Conservation (phyloP, 37 sponge, comb jelly and placozoan genomes). For the Diacarnus erythraeanus region DNA sequence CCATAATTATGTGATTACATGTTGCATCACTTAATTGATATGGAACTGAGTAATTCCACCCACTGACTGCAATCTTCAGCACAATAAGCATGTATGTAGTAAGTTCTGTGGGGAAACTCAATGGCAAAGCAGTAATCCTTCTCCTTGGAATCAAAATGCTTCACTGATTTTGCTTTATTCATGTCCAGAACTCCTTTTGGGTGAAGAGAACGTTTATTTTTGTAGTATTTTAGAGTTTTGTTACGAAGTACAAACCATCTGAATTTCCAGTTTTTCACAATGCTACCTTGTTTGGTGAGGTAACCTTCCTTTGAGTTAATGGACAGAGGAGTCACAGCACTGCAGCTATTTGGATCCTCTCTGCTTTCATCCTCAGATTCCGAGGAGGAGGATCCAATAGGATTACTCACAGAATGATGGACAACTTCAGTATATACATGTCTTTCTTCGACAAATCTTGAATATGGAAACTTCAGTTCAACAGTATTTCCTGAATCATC, state of each 20-base stretch:
- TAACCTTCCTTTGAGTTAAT: slow-evolving; percentile 75
- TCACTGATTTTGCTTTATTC: slow-evolving; percentile 40
- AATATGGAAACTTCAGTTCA: slow-evolving; percentile 58
- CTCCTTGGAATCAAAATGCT: slow-evolving; percentile 44
- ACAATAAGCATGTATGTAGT: slow-evolving; percentile 50
- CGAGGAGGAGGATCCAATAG: slow-evolving; percentile 8
- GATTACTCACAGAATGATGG: slow-evolving; percentile 65
- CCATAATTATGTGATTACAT: too few species aligned
- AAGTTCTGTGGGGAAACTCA: slow-evolving; percentile 38
- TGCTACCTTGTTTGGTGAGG: slow-evolving; percentile 71
- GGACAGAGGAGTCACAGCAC: neutral
- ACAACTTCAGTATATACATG: slow-evolving; percentile 65
- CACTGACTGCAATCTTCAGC: slow-evolving; percentile 62
- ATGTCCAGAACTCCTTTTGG: slow-evolving; percentile 62
- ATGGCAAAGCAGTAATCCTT: slow-evolving; percentile 68
- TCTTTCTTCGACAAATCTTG: slow-evolving; percentile 41
- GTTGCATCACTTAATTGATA: neutral
- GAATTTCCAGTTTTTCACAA: slow-evolving; percentile 64
- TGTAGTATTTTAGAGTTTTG: slow-evolving; percentile 56
- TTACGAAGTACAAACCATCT: slow-evolving; percentile 85
- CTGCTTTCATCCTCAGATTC: neutral
- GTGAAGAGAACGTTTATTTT: slow-evolving; percentile 32
- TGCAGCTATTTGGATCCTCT: neutral
- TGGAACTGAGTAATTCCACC: slow-evolving; percentile 46
- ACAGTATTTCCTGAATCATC: slow-evolving; percentile 71